Evolutionary conservation across 37 sponge, comb jelly and placozoan species (phyloP), one percentile per base, ranked within the genome.

Genomic region (Axinella damicornis): DNA sequence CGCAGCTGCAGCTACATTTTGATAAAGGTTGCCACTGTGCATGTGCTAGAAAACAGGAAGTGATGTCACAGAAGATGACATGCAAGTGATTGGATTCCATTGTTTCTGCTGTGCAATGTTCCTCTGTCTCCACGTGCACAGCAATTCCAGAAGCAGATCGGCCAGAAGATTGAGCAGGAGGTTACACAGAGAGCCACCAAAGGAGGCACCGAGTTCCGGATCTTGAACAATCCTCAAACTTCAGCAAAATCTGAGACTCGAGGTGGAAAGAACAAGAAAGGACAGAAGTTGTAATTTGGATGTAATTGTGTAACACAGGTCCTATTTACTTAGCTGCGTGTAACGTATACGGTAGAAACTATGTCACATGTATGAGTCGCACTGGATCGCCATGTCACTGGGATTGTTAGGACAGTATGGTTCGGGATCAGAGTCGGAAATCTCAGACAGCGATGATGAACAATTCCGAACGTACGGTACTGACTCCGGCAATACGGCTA

Each of bases 121-220:
- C 25, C 36, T 64, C 6, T 12, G 4, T 46, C 4, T 46, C 9
- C 6, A 4, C 46, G 46, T 9, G 9, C 69, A 16, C 76, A 91
- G 92, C 24, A 69, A 58, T 53, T 92, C 6, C 74, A 73, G 1
- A 87, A 83, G 73, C 69, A 69, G 35, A 87, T 87, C 56, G 78
- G 83, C 16, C 46, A 66, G 34, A 27, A 58, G 34, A 87, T 92
- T 73, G 92, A 92, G 54, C 71, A 87, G 73, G 92, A 87, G 53
- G 22, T 83, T 5, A 62, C 77, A 19, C 81, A 83, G 22, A 41
- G 34, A 59, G 92, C 88, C 4, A 20, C 22, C 30, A 73, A 64
- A 21, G 66, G 61, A 58, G 88, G 87, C 36, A 79, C 46, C 30
- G 72, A 89, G 53, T 84, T 89, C 55, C 67, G 67, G 58, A 77